Conservation (phyloP, 1,140 invertebrate species). For the Neodiprion fabricii region DNA sequence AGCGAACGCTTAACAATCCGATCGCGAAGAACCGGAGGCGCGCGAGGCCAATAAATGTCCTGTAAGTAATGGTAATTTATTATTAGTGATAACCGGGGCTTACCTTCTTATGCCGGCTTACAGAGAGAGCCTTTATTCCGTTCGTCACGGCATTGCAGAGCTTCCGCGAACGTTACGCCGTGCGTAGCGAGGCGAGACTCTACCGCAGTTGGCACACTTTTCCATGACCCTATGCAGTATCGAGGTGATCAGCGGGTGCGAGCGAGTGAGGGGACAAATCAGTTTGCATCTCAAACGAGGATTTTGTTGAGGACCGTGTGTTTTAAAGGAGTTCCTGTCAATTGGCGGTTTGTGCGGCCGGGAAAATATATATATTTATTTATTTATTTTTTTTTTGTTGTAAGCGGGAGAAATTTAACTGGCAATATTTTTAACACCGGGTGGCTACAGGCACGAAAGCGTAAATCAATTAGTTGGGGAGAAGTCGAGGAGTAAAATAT, state of each 20-base stretch:
- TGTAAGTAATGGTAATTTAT: too few species aligned
- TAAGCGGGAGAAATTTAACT: too few species aligned
- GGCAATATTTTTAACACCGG: background rate
- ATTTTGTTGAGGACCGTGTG: background rate
- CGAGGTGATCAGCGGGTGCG: too few species aligned
- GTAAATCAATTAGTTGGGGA: constrained; percentile 13
- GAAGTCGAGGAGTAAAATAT: constrained; percentile 6
- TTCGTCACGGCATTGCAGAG: background rate
- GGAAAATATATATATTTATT: too few species aligned
- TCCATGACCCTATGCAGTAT: background rate
- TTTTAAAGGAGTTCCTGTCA: background rate
- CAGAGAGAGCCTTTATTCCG: background rate
- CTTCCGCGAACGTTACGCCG: background rate
- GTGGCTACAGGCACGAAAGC: background rate
- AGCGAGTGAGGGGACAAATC: background rate
- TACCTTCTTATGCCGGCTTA: background rate
- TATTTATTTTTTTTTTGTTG: too few species aligned
- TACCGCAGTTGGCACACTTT: background rate
- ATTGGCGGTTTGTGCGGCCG: too few species aligned
- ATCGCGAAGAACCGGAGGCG: too few species aligned
- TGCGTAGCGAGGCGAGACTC: constrained; percentile 1
- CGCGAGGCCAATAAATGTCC: too few species aligned
- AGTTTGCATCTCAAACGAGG: background rate
- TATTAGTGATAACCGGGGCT: constrained; percentile 1
- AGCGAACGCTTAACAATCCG: background rate